phyloP scores from a whole-genome alignment of 2,113 vertebrate species.

The Brienomyrus longianalis region DNA sequence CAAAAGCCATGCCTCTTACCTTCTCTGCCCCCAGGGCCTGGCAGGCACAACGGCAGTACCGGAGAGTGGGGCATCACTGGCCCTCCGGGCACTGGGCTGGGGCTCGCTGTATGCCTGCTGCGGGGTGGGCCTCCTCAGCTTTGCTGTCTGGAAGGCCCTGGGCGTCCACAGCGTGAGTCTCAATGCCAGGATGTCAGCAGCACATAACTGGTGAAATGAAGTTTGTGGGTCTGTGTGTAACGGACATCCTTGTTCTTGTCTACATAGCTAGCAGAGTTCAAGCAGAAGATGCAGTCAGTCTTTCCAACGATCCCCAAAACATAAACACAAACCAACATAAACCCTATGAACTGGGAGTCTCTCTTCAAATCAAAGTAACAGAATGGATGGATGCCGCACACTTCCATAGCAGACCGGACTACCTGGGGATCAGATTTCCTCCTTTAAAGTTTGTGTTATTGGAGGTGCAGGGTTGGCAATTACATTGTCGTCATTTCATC shows the following conservation, averaged over 20 bases:
- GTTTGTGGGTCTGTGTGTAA: background rate
- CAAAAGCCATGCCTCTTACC: background rate
- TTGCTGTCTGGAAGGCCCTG: slow-evolving; percentile 76
- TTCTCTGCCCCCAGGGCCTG: slow-evolving; percentile 63
- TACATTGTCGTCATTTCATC: background rate
- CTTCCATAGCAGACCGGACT: background rate
- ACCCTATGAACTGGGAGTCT: slow-evolving; percentile 66
- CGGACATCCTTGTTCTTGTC: background rate
- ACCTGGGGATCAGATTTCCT: background rate
- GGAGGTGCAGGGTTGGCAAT: background rate
- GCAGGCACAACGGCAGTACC: slow-evolving; percentile 61
- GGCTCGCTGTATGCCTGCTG: slow-evolving; percentile 83
- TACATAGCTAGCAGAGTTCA: slow-evolving; percentile 77
- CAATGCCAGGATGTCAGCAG: background rate
- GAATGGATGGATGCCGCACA: background rate
- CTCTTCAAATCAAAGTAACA: slow-evolving; percentile 71
- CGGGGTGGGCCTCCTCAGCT: slow-evolving; percentile 76
- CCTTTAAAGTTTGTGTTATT: background rate
- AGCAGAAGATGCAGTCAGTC: slow-evolving; percentile 76
- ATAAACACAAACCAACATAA: slow-evolving; percentile 34
- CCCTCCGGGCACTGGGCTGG: slow-evolving; percentile 81
- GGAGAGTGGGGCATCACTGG: slow-evolving; percentile 78
- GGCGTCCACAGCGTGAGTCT: slow-evolving; percentile 77
- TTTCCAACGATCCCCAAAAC: slow-evolving; percentile 77
- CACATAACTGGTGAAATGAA: background rate